Evolutionary conservation across 2,888 invertebrate genomes (phyloP), one percentile per base, ranked within the genome.

Genomic region (Pomacea canaliculata): DNA sequence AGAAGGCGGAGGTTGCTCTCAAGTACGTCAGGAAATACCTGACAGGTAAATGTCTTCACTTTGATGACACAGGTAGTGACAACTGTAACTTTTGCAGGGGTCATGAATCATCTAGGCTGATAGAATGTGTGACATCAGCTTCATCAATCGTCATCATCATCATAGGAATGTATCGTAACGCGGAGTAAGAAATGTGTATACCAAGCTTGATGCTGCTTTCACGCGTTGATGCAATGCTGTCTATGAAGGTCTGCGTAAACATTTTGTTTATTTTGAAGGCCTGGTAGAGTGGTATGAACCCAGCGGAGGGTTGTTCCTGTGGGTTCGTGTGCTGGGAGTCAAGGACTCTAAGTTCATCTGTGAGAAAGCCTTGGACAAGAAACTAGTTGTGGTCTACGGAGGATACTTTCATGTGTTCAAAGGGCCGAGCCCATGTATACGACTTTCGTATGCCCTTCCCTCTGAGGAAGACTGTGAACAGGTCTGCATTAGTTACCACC

Each of bases 261-360:
- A 5, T 5, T 37, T 37, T 37, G 37, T 37, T 37, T 37, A 37
- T 49, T 71, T 63, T 46, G 76, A 84, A 92, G 94, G 93, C 70
- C 88, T 95, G 3, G 94, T 93, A 4, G 94, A 94, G 76, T 95
- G 95, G 93, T 87, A 91, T 0, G 87, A 92, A 37, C 96, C 96
- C 0, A 89, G 91, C 7, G 95, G 94, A 1, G 96, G 96, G 0
- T 94, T 96, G 92, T 96, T 95, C 90, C 92, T 95, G 59, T 96
- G 96, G 96, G 91, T 95, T 70, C 93, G 93, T 84, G 93, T 95
- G 0, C 91, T 91, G 7, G 94, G 93, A 0, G 92, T 96, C 0
- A 91, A 93, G 4, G 95, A 96, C 87, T 94, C 95, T 1, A 93
- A 94, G 76, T 93, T 95, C 94, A 93, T 95, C 18, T 93, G 93